Percentiles rank a stretch among this genome's conserved stretches.
phyloP scores from a whole-genome alignment of 2,797 vertebrate species.

The Amblyopsis hoosieri region DNA sequence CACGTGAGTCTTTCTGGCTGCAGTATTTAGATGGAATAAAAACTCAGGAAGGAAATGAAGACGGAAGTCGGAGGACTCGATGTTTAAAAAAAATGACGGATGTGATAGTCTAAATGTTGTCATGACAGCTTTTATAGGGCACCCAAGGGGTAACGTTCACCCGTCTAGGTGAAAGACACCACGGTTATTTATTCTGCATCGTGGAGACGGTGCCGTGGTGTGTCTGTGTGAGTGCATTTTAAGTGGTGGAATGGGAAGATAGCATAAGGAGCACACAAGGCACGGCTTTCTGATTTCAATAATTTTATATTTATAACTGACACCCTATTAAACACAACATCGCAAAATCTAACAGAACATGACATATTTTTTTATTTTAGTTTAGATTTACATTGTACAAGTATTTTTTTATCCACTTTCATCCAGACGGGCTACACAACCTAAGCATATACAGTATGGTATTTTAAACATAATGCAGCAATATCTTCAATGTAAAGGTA shows the following conservation, averaged over 20 bases:
- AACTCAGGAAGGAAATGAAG: constrained; percentile 60
- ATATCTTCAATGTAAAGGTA: too few relatives aligned
- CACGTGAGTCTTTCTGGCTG: constrained; percentile 67
- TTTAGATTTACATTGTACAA: too few relatives aligned
- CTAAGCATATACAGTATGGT: too few relatives aligned
- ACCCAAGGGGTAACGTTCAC: constrained; percentile 22
- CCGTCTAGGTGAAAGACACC: constrained; percentile 37
- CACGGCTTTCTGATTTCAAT: constrained; percentile 2
- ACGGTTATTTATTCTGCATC: constrained; percentile 28
- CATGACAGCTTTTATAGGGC: constrained; percentile 44
- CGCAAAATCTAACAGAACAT: too few relatives aligned
- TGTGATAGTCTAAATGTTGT: constrained; percentile 57
- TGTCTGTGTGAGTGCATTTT: neutral
- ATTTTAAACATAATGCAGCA: too few relatives aligned
- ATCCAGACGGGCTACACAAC: too few relatives aligned
- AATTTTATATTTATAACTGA: too few relatives aligned
- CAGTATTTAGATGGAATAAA: constrained; percentile 79
- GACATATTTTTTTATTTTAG: too few relatives aligned
- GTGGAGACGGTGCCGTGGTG: too few relatives aligned
- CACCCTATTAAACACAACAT: too few relatives aligned
- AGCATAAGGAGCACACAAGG: neutral
- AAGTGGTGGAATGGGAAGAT: neutral
- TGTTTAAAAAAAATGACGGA: constrained; percentile 53
- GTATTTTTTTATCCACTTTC: too few relatives aligned
- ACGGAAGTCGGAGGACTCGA: constrained; percentile 54